A percentile compares a stretch with the other conserved stretches of the same genome.
phyloP scores from a whole-genome alignment of 2,888 invertebrate species.

The Nowickia ferox region DNA sequence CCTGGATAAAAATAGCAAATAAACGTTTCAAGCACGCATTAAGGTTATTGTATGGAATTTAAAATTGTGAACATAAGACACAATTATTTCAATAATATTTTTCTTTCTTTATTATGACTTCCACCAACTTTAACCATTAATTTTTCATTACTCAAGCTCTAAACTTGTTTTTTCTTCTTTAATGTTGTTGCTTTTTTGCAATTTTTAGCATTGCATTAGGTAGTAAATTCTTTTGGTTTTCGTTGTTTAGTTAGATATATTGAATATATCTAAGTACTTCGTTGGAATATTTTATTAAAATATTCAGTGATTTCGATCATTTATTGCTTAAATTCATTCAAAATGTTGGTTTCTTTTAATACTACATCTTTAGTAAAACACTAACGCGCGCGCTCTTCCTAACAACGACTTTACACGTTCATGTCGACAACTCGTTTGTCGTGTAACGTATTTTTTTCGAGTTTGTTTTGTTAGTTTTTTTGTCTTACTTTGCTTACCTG shows the following conservation, averaged over 20 bases:
- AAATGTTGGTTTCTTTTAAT: slow-evolving; percentile 14
- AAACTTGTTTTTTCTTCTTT: slow-evolving; percentile 55
- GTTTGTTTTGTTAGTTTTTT: slow-evolving; percentile 70
- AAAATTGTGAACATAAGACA: not conserved
- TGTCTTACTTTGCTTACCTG: slow-evolving; percentile 57
- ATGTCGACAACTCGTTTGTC: slow-evolving; percentile 77
- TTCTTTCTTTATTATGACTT: slow-evolving; percentile 19
- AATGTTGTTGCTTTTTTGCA: slow-evolving; percentile 64
- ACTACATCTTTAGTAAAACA: slow-evolving; percentile 50
- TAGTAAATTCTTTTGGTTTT: slow-evolving; percentile 64
- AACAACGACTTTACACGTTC: slow-evolving; percentile 73
- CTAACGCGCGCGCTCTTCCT: slow-evolving; percentile 59
- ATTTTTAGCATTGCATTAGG: slow-evolving; percentile 44
- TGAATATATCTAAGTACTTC: not conserved
- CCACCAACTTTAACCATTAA: slow-evolving; percentile 29
- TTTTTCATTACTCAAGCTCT: slow-evolving; percentile 30
- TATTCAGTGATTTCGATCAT: slow-evolving; percentile 26
- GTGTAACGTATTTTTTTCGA: slow-evolving; percentile 71
- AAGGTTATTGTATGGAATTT: not conserved
- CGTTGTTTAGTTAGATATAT: slow-evolving; percentile 26
- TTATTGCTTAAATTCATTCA: slow-evolving; percentile 1
- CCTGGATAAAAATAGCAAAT: not conserved
- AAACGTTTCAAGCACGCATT: slow-evolving; percentile 25
- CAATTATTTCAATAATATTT: not conserved
- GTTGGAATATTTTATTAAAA: slow-evolving; percentile 20